Evolutionary conservation across 2,113 vertebrate genomes (phyloP).

Genomic region (Geococcyx californianus): DNA sequence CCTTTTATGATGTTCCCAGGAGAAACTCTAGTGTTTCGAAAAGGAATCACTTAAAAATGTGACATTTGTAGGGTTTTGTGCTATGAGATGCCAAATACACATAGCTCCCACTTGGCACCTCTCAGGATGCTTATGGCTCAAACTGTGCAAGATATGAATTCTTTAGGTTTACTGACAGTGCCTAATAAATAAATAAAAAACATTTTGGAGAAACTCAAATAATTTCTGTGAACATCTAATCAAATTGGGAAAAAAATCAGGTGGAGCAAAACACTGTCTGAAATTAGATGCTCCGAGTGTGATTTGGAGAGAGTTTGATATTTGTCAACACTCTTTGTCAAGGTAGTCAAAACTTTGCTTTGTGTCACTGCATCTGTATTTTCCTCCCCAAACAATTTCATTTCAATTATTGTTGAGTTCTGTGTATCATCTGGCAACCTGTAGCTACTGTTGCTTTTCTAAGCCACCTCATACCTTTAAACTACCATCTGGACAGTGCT

Average conservation of each 20-base stretch:
- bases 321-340: not conserved
- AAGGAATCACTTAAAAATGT: not conserved
- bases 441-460: not conserved
- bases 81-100: not conserved
- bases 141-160: not conserved
- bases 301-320: not conserved
- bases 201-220: not conserved
- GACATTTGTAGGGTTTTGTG: not conserved
- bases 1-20: not conserved
- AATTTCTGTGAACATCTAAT: not conserved
- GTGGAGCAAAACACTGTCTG: not conserved
- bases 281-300: not conserved
- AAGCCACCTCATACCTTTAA: not conserved
- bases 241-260: not conserved
- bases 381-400: not conserved
- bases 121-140: not conserved
- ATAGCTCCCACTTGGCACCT: not conserved
- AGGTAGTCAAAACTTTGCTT: not conserved
- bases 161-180: not conserved
- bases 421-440: not conserved
- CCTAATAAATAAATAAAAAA: not conserved
- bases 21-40: not conserved
- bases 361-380: not conserved
- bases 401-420: not conserved
- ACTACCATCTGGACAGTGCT: not conserved